Evolutionary conservation across 2,888 invertebrate species (phyloP), one percentile per base, ranked within the genome.

Genomic region (Brenthis hecate): DNA sequence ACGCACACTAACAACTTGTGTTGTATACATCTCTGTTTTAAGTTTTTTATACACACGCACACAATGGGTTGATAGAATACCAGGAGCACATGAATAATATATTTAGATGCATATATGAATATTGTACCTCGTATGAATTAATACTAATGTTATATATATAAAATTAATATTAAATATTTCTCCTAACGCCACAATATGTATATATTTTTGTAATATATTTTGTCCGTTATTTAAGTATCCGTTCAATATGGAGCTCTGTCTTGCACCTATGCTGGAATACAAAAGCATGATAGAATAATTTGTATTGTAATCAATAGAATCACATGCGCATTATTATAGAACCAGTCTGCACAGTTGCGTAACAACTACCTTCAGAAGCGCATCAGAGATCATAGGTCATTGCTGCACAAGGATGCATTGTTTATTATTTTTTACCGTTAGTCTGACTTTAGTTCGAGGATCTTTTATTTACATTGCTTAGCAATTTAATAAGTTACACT

Each of bases 311-410:
- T 82, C 75, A 78, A 84, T 85, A 73, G 80, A 85, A 85, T 85
- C 84, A 85, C 82, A 85, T 84, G 81, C 73, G 71, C 58, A 76
- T 77, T 77, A 74, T 66, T 79, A 78, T 69, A 73, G 70, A 87
- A 89, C 87, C 84, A 81, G 87, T 86, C 83, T 81, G 85, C 83
- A 84, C 82, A 84, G 84, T 84, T 80, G 81, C 78, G 77, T 78
- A 84, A 85, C 85, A 83, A 84, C 74, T 80, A 71, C 56, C 73
- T 74, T 74, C 73, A 78, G 75, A 77, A 80, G 80, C 71, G 77
- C 78, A 81, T 75, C 76, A 70, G 80, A 88, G 88, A 82, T 85
- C 85, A 88, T 81, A 89, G 87, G 86, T 87, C 85, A 85, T 72
- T 72, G 76, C 75, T 77, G 77, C 68, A 70, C 69, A 69, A 68